Evolutionary conservation across 2,888 invertebrate genomes (phyloP).

Genomic region (Lagria hirta): DNA sequence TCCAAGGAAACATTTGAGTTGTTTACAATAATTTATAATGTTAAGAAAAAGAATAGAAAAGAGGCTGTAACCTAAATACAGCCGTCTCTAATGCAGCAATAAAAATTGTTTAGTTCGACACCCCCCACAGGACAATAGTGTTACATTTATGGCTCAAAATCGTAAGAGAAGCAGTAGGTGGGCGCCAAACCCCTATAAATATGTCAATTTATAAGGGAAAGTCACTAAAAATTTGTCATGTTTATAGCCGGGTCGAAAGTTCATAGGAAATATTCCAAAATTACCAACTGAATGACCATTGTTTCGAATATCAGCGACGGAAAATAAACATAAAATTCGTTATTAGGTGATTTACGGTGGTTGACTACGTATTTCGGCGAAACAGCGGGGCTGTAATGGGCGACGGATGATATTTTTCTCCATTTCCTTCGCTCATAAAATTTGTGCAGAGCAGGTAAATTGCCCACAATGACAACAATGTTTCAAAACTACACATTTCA

Average conservation of each 20-base stretch:
- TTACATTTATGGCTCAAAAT: conserved; percentile 17
- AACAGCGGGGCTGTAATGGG: conserved; percentile 33
- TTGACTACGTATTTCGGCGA: conserved; percentile 28
- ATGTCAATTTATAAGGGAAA: conserved; percentile 12
- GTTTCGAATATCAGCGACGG: conserved; percentile 32
- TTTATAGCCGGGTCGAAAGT: conserved; percentile 16
- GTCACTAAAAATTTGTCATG: conserved; percentile 23
- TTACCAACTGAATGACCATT: conserved; percentile 22
- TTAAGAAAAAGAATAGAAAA: too few species aligned
- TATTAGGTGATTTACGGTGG: conserved; percentile 38
- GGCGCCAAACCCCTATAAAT: conserved; percentile 15
- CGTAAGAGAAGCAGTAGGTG: conserved; percentile 11
- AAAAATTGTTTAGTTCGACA: conserved; percentile 11
- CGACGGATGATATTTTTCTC: conserved; percentile 31
- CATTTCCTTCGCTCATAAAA: conserved; percentile 2
- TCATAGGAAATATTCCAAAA: conserved; percentile 16
- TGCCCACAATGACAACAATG: too few species aligned
- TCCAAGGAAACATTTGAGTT: too few species aligned
- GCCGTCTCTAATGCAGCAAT: conserved; percentile 10
- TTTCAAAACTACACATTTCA: too few species aligned
- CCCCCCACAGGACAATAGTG: conserved; percentile 18
- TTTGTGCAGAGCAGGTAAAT: too few species aligned
- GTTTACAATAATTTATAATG: too few species aligned
- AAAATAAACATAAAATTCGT: conserved; percentile 40
- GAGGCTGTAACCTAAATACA: too few species aligned